Evolutionary conservation across 1,140 invertebrate genomes (phyloP), one percentile per base, ranked within the genome.

Genomic region (Brachionus paranguensis): DNA sequence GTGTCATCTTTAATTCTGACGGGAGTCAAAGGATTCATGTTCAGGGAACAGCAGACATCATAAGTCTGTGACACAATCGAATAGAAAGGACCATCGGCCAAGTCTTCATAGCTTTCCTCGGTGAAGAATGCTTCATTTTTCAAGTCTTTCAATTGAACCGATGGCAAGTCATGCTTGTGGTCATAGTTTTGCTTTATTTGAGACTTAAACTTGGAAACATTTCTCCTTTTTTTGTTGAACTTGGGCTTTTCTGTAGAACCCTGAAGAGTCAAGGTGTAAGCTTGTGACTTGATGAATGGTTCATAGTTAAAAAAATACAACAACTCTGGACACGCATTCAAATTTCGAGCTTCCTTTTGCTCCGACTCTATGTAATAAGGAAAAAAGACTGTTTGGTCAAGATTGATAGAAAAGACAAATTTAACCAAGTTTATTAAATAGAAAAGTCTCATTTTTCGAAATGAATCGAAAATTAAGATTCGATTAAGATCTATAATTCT

Each of bases 231-330:
- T 14, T 64, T 81, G n/a, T 55, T 50, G 11, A 72, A 45, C 14
- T 33, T 68, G 24, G 14, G 3, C n/a, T 79, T 60, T 79, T 60
- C 29, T 55, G 27, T 47, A 24, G 12, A 24, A 14, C 50, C 45
- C n/a, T 81, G 50, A 3, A 81, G 43, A 24, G 53, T 60, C 20
- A 60, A 20, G 3, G 78, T 47, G 1, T n/a, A 60, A 17, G n/a
- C 8, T 81, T 50, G 72, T 27, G 43, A 47, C n/a, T 60, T 81
- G 24, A 81, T 60, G 45, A 64, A 68, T 41, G 78, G 78, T 29
- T 81, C 53, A 68, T 81, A 81, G 17, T 81, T 47, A n/a, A 33
- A 81, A 47, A 64, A 81, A 81, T 81, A 81, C 7, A 81, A 7
- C 14, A 64, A 27, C 14, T 81, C 78, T 11, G 78, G 78, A 64